Conservation (phyloP, 1,140 invertebrate genomes). For the Trichomalopsis sarcophagae region DNA sequence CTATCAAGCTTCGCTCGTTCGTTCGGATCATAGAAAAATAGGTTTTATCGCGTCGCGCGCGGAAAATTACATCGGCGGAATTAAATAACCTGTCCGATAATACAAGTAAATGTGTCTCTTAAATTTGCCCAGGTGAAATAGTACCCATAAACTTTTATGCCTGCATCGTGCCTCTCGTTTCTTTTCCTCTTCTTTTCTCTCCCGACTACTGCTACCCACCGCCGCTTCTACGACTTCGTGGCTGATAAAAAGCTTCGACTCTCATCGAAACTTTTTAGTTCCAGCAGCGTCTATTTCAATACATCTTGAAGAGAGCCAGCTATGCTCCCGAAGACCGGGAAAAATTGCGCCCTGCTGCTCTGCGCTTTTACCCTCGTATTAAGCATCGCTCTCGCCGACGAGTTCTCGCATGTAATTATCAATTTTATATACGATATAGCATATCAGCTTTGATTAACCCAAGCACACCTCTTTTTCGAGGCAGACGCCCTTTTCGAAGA, state of each 20-base stretch:
- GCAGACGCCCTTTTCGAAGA: no score
- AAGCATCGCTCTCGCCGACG: not conserved
- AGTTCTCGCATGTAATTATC: slow-evolving; percentile 10
- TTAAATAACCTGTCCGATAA: slow-evolving; percentile 27
- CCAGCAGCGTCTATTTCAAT: slow-evolving; percentile 12
- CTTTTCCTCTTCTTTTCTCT: not conserved
- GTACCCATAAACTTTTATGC: slow-evolving; percentile 37
- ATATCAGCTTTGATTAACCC: not conserved
- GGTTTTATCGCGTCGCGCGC: not conserved
- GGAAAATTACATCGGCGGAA: not conserved
- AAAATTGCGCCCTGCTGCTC: not conserved
- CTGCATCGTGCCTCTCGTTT: slow-evolving; percentile 1
- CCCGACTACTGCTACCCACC: no score
- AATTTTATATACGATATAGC: not conserved
- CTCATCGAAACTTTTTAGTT: slow-evolving; percentile 16
- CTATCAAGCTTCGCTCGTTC: no score
- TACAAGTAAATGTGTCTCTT: slow-evolving; percentile 24
- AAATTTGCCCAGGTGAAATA: not conserved
- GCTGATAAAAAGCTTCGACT: slow-evolving; percentile 30
- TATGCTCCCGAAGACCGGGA: not conserved
- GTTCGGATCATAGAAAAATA: not conserved
- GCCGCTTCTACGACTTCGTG: not conserved
- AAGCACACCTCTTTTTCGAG: slow-evolving; percentile 5
- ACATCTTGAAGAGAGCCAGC: not conserved
- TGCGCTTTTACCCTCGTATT: slow-evolving; percentile 5